Percentiles rank a stretch among this genome's conserved stretches.
Evolutionary conservation across 23 tunicate species (phyloP).

Genomic region (Styela plicata): DNA sequence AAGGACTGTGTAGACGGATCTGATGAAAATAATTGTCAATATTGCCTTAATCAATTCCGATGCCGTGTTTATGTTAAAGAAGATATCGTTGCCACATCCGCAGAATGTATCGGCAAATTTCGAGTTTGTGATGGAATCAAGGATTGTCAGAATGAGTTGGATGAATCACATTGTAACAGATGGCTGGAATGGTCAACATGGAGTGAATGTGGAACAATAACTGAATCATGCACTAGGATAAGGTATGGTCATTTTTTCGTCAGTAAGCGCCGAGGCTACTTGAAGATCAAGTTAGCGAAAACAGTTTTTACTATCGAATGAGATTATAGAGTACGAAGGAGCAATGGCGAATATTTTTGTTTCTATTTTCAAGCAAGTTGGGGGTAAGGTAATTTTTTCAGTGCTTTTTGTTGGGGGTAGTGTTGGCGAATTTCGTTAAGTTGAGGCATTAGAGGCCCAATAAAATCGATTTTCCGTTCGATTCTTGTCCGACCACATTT

Average conservation of each 20-base stretch:
- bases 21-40: constrained; percentile 72
- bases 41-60: constrained; percentile 71
- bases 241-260: constrained; percentile 30
- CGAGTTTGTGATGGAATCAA: constrained; percentile 64
- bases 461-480: too few species aligned
- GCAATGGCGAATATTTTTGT: too few species aligned
- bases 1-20: constrained; percentile 87
- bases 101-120: constrained; percentile 63
- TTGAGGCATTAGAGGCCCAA: too few species aligned
- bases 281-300: not conserved
- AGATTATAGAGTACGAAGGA: too few species aligned
- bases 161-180: constrained; percentile 52
- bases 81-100: constrained; percentile 59
- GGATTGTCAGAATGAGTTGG: constrained; percentile 53
- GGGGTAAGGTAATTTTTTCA: too few species aligned
- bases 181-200: constrained; percentile 80
- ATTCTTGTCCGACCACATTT: too few species aligned
- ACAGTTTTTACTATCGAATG: too few species aligned
- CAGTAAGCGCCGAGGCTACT: not conserved
- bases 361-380: too few species aligned
- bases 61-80: constrained; percentile 44
- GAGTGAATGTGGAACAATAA: constrained; percentile 44
- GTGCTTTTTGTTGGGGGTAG: too few species aligned
- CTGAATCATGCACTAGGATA: constrained; percentile 39
- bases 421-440: too few species aligned